Evolutionary conservation across 2,113 vertebrate species (phyloP), one percentile per base, ranked within the genome.

Genomic region (Charina bottae): DNA sequence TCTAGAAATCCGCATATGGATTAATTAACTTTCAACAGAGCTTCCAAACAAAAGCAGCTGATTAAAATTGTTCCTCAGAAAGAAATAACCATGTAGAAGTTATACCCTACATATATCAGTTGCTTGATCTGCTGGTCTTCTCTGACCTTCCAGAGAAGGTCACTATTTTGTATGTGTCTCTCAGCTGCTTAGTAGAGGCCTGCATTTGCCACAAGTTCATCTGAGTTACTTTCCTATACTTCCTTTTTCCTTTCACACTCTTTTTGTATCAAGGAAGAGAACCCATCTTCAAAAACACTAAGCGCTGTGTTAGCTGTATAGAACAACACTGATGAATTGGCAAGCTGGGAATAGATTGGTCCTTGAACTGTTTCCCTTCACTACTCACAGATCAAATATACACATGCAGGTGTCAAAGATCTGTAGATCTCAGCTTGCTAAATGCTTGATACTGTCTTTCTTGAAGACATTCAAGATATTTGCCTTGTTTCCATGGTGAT

Each of bases 261-360:
- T 33, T 78, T 94, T 49, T 19, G 55, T 90, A 58, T 87, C 91
- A 87, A 94, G 85, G 89, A 91, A 37, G 86, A n/a, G 88, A 1
- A 7, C 11, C 92, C 55, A 64, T 90, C 93, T 93, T 93, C 90
- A 53, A 78, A 90, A 78, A 91, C 87, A 1, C 4, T 88, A 92
- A 93, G 90, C 49, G 0, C 56, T 6, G 84, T 0, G 0, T 92
- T 92, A 91, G 90, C 90, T 89, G 60, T 78, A 0, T 2, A 28
- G 93, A 93, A 93, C 91, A 72, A 89, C 78, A 85, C 84, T 88
- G 93, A 95, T 93, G 83, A 72, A 94, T 91, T 8, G 83, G 28
- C 55, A 89, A 3, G 0, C 0, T 0, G 90, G 92, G 83, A 89
- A n/a, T 90, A 3, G 55, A 84, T 64, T 90, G 92, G 6, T 84